These are phyloP conservation scores for Trichogramma evanescens DNA, from an alignment of 2,888 invertebrate species.

Conservation along the genomic window DNA sequence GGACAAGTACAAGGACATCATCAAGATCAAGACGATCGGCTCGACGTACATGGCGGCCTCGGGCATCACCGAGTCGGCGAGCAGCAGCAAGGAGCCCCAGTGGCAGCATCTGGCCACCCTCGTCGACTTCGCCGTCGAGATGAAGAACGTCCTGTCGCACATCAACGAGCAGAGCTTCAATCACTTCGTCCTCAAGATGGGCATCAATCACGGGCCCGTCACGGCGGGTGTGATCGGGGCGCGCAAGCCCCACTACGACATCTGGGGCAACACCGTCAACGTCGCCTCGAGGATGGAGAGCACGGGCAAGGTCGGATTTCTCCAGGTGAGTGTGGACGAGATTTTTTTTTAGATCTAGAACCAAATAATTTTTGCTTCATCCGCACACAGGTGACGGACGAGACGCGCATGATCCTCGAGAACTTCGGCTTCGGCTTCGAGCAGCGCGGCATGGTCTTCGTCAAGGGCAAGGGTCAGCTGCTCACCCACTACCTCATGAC, in stretches of 20 bases:
- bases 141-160: conserved; percentile 82
- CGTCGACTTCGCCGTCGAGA: conserved; percentile 84
- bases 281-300: conserved; percentile 97
- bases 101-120: conserved; percentile 80
- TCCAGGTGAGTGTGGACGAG: conserved; percentile 61
- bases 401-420: conserved; percentile 82
- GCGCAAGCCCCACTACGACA: conserved; percentile 91
- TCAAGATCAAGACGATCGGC: conserved; percentile 91
- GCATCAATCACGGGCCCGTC: conserved; percentile 92
- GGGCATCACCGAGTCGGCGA: conserved; percentile 40
- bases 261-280: conserved; percentile 96
- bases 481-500: conserved; percentile 86
- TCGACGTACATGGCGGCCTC: conserved; percentile 96
- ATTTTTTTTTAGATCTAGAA: too few species aligned
- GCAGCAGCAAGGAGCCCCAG: conserved; percentile 43
- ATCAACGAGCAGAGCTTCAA: conserved; percentile 94
- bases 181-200: conserved; percentile 88
- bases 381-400: conserved; percentile 77
- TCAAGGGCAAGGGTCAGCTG: conserved; percentile 94
- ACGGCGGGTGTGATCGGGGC: conserved; percentile 95
- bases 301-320: conserved; percentile 89
- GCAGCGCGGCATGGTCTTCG: conserved; percentile 87
- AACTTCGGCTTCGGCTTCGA: conserved; percentile 88
- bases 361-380: conserved; percentile 5
- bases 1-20: conserved; percentile 80